Evolutionary conservation across 2,888 invertebrate genomes (phyloP).

Genomic region (Cylloceria caligata): DNA sequence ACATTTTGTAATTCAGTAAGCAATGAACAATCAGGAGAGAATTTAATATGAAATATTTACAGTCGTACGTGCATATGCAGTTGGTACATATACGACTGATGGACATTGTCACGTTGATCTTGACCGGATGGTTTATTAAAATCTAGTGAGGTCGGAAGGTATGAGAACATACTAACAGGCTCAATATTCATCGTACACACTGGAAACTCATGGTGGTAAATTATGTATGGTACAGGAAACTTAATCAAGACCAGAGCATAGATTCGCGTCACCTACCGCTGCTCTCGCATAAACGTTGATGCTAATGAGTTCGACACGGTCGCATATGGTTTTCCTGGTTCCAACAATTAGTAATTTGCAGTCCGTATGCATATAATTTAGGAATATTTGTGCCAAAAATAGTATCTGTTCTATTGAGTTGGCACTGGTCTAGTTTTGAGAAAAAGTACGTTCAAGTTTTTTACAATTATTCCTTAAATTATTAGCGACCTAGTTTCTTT

Average conservation of each 20-base stretch:
- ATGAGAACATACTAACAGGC: slow-evolving; percentile 63
- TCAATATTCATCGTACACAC: slow-evolving; percentile 64
- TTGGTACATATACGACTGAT: slow-evolving; percentile 44
- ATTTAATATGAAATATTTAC: slow-evolving; percentile 63
- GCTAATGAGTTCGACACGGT: slow-evolving; percentile 39
- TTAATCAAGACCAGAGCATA: slow-evolving; percentile 63
- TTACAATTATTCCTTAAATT: too few relatives aligned
- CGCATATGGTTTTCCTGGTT: slow-evolving; percentile 10
- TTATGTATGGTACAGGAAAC: slow-evolving; percentile 62
- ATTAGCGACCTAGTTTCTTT: too few relatives aligned
- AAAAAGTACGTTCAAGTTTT: too few relatives aligned
- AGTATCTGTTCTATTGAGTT: too few relatives aligned
- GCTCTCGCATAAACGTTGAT: slow-evolving; percentile 34
- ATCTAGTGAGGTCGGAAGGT: slow-evolving; percentile 44
- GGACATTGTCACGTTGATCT: slow-evolving; percentile 54
- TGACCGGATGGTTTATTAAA: slow-evolving; percentile 63
- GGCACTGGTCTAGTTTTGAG: too few relatives aligned
- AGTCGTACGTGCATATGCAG: slow-evolving; percentile 34
- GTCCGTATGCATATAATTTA: neutral
- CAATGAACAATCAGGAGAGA: slow-evolving; percentile 28
- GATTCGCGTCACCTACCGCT: slow-evolving; percentile 62
- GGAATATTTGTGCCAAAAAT: too few relatives aligned
- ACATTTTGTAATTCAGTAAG: slow-evolving; percentile 45
- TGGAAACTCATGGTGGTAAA: slow-evolving; percentile 58
- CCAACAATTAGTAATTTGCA: neutral